Percentiles rank a stretch among this genome's conserved stretches.
Evolutionary conservation across 1,140 invertebrate genomes (phyloP).

Genomic region (Cotesia vestalis): DNA sequence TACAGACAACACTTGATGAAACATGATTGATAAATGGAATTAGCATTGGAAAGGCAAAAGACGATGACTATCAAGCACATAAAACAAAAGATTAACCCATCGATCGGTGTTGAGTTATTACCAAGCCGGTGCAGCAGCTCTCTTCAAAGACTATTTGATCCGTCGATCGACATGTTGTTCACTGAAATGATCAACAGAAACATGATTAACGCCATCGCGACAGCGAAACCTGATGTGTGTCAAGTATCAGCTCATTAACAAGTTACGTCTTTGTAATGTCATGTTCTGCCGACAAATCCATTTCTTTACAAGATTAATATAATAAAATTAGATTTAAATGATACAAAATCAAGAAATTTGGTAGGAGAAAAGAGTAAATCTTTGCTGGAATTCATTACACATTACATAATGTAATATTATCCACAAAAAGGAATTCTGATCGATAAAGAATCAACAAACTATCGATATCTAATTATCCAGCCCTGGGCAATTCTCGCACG

Average conservation of each 20-base stretch:
- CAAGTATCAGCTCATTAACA: constrained; percentile 27
- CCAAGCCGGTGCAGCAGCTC: no score
- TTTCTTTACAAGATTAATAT: not conserved
- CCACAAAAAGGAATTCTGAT: not conserved
- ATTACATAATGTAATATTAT: no score
- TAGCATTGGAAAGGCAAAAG: no score
- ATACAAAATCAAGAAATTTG: no score
- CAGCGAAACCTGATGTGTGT: constrained; percentile 13
- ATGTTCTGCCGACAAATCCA: not conserved
- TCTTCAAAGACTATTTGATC: no score
- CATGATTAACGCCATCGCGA: constrained; percentile 15
- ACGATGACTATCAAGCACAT: no score
- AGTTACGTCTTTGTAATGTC: constrained; percentile 5
- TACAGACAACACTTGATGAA: no score
- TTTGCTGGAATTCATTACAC: no score
- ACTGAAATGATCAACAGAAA: not conserved
- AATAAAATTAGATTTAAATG: constrained; percentile 18
- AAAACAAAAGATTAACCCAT: no score
- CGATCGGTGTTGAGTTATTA: no score
- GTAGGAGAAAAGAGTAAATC: no score
- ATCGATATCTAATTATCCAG: constrained; percentile 34
- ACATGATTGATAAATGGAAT: no score
- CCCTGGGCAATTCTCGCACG: constrained; percentile 35
- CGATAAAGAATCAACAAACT: constrained; percentile 16
- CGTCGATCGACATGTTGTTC: not conserved